Base-by-base conservation (phyloP, 2,113 vertebrate species). In the Eublepharis macularius region DNA sequence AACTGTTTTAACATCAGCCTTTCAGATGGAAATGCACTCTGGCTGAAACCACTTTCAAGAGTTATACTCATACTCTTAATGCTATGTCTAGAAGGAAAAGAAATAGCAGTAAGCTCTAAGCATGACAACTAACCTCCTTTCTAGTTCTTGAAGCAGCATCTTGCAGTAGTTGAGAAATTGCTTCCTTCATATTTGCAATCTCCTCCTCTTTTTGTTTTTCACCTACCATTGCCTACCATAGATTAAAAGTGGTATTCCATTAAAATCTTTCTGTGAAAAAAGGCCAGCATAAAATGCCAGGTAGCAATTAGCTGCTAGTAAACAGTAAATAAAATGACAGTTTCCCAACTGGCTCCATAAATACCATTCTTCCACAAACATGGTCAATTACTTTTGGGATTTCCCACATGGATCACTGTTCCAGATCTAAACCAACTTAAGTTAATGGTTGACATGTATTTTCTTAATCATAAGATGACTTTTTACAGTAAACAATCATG, bases 131-230 rank as follows among this genome's bases (percentile, higher is more conserved):
- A 95, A 97, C 99, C 94, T 98, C 97, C 86, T 98, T 98, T 78
- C 96, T 97, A 80, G 97, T 97, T 91, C 94, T 97, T 54, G 95
- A 69, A 41, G 96, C 92, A 57, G 94, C 96, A 41, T 98, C 97
- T 94, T 98, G 97, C 84, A 97, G 92, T 72, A 99, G 83, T 74
- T 94, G 97, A 92, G 95, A 96, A 92, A 98, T 86, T 49, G 95
- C 96, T 41, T 97, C 96, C 89, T 97, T 98, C 94, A 98, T 97
- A 87, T 97, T 98, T 93, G 97, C 95, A 9, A 98, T 92, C 80
- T 98, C 96, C 19, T 97, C 97, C 86, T 95, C 94, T 91, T 97
- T 98, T 91, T 98, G 98, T 84, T 98, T 99, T 87, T 99, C 97
- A 87, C 94, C 96, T 86, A 99, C 90, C 69, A 98, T 89, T 57